Percentiles rank a stretch among this genome's conserved stretches.
Conservation (phyloP, 1,140 invertebrate genomes). For the Philopotamus ludificatus region DNA sequence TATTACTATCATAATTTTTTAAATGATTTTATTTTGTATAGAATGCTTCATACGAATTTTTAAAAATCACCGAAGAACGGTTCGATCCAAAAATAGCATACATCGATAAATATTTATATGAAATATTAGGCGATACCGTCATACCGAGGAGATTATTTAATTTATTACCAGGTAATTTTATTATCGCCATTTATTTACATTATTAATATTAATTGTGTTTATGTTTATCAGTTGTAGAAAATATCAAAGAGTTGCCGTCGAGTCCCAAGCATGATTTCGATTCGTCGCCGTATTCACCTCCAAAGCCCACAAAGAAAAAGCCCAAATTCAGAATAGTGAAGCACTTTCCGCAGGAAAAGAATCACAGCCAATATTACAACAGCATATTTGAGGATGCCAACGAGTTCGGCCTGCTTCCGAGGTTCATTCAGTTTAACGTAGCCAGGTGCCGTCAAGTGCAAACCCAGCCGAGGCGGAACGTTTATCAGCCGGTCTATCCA, state of each 20-base stretch:
- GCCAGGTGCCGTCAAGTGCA: conserved; percentile 23
- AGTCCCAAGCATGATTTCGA: conserved; percentile 14
- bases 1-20: conserved; percentile 5
- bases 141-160: conserved; percentile 33
- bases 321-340: conserved; percentile 25
- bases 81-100: conserved; percentile 32
- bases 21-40: conserved; percentile 16
- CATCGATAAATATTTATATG: conserved; percentile 37
- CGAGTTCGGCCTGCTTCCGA: background rate
- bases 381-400: conserved; percentile 27
- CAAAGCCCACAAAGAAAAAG: conserved; percentile 34
- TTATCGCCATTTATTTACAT: background rate
- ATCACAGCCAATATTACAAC: conserved; percentile 10
- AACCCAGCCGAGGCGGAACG: conserved; percentile 8
- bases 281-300: conserved; percentile 15
- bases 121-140: conserved; percentile 37
- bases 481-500: conserved; percentile 16
- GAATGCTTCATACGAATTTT: conserved; percentile 36
- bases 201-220: background rate
- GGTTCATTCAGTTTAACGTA: conserved; percentile 32
- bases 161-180: conserved; percentile 27
- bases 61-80: conserved; percentile 11
- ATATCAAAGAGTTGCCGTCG: conserved; percentile 26
- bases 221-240: conserved; percentile 29
- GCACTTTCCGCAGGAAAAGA: conserved; percentile 30